These are phyloP conservation scores for Cherax quadricarinatus DNA, from an alignment of 1,140 invertebrate species.

Conservation along the genomic window DNA sequence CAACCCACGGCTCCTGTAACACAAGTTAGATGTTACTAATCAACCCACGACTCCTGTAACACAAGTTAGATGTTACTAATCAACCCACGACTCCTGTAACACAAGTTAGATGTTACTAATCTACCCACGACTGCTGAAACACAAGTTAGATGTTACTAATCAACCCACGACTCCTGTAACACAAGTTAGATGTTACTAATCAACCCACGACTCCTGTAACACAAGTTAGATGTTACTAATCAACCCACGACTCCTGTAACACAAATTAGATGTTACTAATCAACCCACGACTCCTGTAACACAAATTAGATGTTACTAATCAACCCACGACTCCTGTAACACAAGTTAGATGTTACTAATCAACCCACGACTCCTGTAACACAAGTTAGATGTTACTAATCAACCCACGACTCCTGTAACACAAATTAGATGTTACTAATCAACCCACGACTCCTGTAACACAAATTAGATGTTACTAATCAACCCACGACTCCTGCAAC, in stretches of 20 bases:
- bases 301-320: not conserved
- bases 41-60: slow-evolving; percentile 61
- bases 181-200: not conserved
- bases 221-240: not conserved
- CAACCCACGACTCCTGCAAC: not conserved
- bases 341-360: not conserved
- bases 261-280: not conserved
- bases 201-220: not conserved
- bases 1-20: not conserved
- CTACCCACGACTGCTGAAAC: not conserved
- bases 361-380: slow-evolving; percentile 61
- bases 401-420: not conserved
- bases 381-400: not conserved
- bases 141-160: not conserved
- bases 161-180: not conserved
- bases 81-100: not conserved
- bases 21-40: not conserved
- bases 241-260: not conserved
- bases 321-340: not conserved
- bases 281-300: not conserved
- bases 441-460: not conserved
- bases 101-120: not conserved
- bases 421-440: not conserved
- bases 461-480: not conserved
- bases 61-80: not conserved